Base-by-base conservation (phyloP, 2,888 invertebrate species). In the Acanthosoma haemorrhoidale region DNA sequence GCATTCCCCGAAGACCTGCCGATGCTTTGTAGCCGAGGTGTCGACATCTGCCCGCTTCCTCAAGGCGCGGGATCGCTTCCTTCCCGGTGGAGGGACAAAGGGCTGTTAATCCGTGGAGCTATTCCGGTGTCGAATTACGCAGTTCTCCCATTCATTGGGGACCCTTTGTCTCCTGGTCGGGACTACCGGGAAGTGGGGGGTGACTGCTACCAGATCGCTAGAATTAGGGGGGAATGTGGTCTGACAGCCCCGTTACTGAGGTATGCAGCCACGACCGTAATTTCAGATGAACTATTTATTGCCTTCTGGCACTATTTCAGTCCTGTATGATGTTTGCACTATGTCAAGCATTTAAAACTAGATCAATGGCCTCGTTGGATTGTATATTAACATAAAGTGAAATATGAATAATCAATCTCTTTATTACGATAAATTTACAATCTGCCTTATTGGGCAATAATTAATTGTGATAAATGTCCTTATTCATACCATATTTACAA, bases 81-180 rank as follows among this genome's bases (percentile, higher is more conserved):
- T 36, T 21, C n/a, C 51, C 21, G 21, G 36, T 31, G 31, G 61
- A 61, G 66, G 36, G 68, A 72, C 70, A 72, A 64, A 72, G 61
- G 63, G 58, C 25, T 68, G 68, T 68, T 72, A 70, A 72, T 72
- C 70, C 70, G 70, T n/a, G n/a, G 59, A 70, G 68, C 72, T 59
- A 68, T 72, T 72, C 72, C 72, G 70, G 70, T 72, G 68, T 72
- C 72, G 70, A 72, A 72, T 72, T 72, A 72, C 38, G 21, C 59
- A 32, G 59, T 34, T 13, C 21, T 16, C 61, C n/a, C 32, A 61
- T 36, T 61, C 32, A 36, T 61, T 36, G 61, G 21, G 6, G 59
- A 16, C 16, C 32, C 32, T 29, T 59, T 34, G 34, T 61, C 61
- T 36, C 61, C 61, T 16, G 18, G 38, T 51, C 21, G 51, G 51